Evolutionary conservation across 2,888 invertebrate genomes (phyloP).

Genomic region (Cantharis rustica): DNA sequence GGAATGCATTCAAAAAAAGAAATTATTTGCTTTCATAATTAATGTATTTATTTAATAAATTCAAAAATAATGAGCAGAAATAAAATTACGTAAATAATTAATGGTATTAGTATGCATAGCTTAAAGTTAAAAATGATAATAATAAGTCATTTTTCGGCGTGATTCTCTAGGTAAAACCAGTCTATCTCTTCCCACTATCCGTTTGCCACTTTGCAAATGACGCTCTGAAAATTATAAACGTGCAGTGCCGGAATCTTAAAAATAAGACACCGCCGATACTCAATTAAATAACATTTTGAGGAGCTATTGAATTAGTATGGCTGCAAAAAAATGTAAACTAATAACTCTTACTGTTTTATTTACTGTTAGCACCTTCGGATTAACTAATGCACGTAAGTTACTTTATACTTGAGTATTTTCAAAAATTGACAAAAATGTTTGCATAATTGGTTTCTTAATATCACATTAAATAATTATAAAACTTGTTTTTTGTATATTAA

Average conservation of each 20-base stretch:
- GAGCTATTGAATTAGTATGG: background rate
- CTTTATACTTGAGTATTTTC: background rate
- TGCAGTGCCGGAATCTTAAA: background rate
- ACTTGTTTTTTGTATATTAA: background rate
- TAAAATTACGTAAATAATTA: too few species aligned
- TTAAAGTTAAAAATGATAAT: too few species aligned
- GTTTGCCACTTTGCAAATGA: background rate
- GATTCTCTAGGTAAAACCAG: background rate
- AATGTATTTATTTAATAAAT: too few species aligned
- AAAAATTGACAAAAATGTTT: background rate
- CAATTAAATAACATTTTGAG: background rate
- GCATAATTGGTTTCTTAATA: background rate
- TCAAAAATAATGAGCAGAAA: too few species aligned
- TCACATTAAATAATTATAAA: background rate
- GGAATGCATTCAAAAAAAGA: too few species aligned
- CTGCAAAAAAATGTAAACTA: background rate
- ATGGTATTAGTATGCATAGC: too few species aligned
- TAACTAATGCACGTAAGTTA: background rate
- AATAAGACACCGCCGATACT: background rate
- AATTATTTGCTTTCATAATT: too few species aligned
- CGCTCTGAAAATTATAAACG: background rate
- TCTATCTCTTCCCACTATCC: background rate
- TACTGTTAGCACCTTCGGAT: background rate
- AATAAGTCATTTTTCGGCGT: too few species aligned
- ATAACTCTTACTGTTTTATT: background rate